Conservation (phyloP, 2,113 vertebrate species). For the Ptilorrhoa leucosticta region DNA sequence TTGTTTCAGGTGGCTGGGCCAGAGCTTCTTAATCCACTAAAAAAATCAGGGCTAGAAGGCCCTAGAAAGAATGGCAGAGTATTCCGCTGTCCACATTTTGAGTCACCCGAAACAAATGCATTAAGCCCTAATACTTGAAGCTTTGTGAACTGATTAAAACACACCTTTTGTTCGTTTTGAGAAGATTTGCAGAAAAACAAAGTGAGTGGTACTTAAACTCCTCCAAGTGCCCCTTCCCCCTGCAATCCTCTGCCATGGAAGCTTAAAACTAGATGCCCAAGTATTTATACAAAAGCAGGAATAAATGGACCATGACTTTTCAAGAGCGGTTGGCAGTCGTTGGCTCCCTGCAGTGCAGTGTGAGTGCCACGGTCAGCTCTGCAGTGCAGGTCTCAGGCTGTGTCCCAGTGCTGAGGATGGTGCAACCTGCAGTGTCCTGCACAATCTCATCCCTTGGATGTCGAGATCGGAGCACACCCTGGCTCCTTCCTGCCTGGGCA, state of each 20-base stretch:
- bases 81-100: not conserved
- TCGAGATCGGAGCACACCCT: not conserved
- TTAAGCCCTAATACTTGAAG: not conserved
- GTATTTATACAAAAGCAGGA: not conserved
- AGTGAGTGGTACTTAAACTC: not conserved
- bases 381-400: not conserved
- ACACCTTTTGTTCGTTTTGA: not conserved
- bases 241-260: not conserved
- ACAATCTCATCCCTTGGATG: not conserved
- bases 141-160: not conserved
- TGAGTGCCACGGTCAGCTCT: not conserved
- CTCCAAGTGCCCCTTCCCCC: no score
- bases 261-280: not conserved
- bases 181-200: not conserved
- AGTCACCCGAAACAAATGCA: not conserved
- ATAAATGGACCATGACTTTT: not conserved
- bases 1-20: not conserved
- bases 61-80: not conserved
- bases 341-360: not conserved
- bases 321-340: accelerated
- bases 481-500: not conserved
- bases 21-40: not conserved
- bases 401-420: accelerated
- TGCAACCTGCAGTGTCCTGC: not conserved
- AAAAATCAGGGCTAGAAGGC: not conserved